Evolutionary conservation across 2,888 invertebrate species (phyloP), one percentile per base, ranked within the genome.

Genomic region (Monochamus alternatus): DNA sequence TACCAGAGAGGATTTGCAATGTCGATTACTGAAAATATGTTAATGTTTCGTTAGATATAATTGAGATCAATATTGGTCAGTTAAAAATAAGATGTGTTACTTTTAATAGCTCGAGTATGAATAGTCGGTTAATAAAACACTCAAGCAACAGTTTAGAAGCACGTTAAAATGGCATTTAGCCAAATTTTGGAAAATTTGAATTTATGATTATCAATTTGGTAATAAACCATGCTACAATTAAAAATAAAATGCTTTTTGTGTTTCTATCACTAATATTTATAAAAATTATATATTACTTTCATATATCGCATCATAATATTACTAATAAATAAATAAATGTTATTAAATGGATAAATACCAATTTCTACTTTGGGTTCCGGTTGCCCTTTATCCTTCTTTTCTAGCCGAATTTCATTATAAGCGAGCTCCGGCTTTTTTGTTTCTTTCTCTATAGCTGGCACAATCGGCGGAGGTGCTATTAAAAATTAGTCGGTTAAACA

Each of bases 351-450:
- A 60, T 78, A 73, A 76, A 77, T 82, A 87, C 86, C 85, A 80
- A 87, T 84, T 75, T 84, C 81, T 73, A 84, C 87, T 87, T 88
- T 88, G 75, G 88, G 85, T 84, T 89, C 86, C 69, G 87, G 84
- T 78, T 86, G 81, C 69, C 87, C 85, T 69, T 86, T 83, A 74
- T 86, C 85, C 65, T 87, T 87, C 81, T 87, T 87, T 83, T 89
- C 90, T 78, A 90, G 78, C 76, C 90, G 87, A 81, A 90, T 89
- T 87, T 91, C 91, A 64, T 86, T 83, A 79, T 88, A 89, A 55
- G 84, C 75, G 44, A 80, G 81, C 62, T 79, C 75, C 2, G 78
- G 77, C 43, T 80, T 75, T 75, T 81, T 81, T 0, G 75, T 73
- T 65, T 84, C 82, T 65, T 84, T 81, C 58, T 82, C 81, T 52